Evolutionary conservation across 2,888 invertebrate genomes (phyloP), one percentile per base, ranked within the genome.

Genomic region (Caenorhabditis sinica): DNA sequence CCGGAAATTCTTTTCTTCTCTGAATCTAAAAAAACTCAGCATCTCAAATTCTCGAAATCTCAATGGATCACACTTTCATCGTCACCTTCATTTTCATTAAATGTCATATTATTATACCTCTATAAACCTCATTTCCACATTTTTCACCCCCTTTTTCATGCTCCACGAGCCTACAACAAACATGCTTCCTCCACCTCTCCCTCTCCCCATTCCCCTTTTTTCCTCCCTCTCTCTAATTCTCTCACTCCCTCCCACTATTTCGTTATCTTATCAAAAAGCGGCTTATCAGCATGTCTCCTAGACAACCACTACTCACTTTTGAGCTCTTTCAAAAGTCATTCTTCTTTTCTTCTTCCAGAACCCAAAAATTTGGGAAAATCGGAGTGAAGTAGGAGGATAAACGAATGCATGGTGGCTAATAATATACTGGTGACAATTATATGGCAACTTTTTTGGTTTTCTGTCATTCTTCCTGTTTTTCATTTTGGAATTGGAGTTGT

Each of bases 381-480:
- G 28, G 11, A 2, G n/a, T n/a, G n/a, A n/a, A 49, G 40, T 13
- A 40, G 49, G 11, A 49, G 28, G 30, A 49, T 11, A 36, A 23
- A 28, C 71, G 71, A 58, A 71, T 71, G 69, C 45, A 72, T 72
- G 69, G 69, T 56, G 60, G 58, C 60, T 45, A 60, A 45, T 6
- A 68, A 68, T n/a, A 30, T 68, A 49, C 25, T 68, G 20, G 68
- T 68, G 4, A 28, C 40, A 23, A 45, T 80, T 13, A 11, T 73
- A 28, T 73, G 58, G 65, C 80, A 80, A 66, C 36, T 73, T 1
- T 33, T 81, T 25, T 28, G 60, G 33, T 61, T 60, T 25, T 33
- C 61, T 9, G 20, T 68, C 9, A 11, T 81, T 23, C 74, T 61
- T 60, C 45, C 49, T 2, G 20, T 60, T 36, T 3, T 68, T 45